Evolutionary conservation across 1,140 invertebrate species (phyloP).

Genomic region (Anagrus nilaparvatae): DNA sequence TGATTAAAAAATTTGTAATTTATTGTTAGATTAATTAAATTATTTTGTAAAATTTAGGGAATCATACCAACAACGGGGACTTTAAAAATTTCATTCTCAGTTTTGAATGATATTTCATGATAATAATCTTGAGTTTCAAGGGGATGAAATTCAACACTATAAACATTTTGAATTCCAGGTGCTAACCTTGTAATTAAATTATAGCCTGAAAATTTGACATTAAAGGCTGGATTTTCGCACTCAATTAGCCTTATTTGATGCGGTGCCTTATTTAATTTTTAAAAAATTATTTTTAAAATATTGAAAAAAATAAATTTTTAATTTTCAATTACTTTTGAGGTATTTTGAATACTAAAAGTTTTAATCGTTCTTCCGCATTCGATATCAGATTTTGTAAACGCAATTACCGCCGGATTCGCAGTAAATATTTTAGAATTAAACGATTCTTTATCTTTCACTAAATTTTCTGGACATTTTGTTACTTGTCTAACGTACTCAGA

Average conservation of each 20-base stretch:
- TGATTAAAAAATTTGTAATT: constrained; percentile 2
- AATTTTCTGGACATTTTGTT: constrained; percentile 22
- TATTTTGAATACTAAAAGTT: constrained; percentile 34
- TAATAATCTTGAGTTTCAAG: constrained; percentile 30
- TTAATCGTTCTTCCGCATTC: constrained; percentile 26
- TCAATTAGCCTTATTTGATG: constrained; percentile 22
- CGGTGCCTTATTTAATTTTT: constrained; percentile 20
- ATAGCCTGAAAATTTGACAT: constrained; percentile 24
- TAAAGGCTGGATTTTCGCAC: constrained; percentile 27
- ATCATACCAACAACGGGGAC: constrained; percentile 30
- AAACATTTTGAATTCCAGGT: constrained; percentile 32
- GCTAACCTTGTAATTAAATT: constrained; percentile 28
- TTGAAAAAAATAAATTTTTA: constrained; percentile 6
- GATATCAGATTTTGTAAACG: constrained; percentile 38
- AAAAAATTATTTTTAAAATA: background rate
- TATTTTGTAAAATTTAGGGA: constrained; percentile 2
- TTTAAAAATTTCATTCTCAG: constrained; percentile 23
- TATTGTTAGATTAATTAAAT: background rate
- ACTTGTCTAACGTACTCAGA: constrained; percentile 27
- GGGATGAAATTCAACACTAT: constrained; percentile 31
- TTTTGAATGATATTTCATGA: constrained; percentile 27
- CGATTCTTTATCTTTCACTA: constrained; percentile 10
- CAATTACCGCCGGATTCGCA: constrained; percentile 28
- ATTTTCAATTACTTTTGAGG: constrained; percentile 24
- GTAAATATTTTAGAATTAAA: constrained; percentile 20